Percentiles rank a stretch among this genome's conserved stretches.
These are phyloP conservation scores for Cancer borealis DNA, from an alignment of 2,888 invertebrate species.

Conservation along the genomic window DNA sequence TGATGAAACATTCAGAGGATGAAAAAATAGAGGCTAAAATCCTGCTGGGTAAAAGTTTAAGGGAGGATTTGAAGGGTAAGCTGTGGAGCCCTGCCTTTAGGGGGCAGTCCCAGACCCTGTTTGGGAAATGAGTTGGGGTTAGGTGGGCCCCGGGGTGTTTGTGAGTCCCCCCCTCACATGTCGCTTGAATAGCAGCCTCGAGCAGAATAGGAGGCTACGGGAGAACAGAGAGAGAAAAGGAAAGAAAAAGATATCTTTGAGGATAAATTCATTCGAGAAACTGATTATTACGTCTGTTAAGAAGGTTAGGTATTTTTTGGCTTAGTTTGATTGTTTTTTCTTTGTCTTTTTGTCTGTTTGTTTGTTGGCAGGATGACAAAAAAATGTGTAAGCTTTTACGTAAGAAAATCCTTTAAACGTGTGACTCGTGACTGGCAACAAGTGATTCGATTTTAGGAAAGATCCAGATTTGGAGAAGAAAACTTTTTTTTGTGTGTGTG, in stretches of 20 bases:
- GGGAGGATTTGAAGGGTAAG: slow-evolving; percentile 37
- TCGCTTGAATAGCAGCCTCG: not conserved
- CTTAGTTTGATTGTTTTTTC: too few species aligned
- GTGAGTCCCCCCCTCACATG: not conserved
- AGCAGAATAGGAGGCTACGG: not conserved
- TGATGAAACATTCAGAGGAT: not conserved
- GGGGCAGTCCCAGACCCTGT: not conserved
- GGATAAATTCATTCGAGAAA: not conserved
- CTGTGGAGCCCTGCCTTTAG: not conserved
- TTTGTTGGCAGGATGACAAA: too few species aligned
- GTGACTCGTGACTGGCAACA: too few species aligned
- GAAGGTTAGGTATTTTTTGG: not conserved
- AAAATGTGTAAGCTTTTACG: too few species aligned
- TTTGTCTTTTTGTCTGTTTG: too few species aligned
- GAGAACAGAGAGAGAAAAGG: not conserved
- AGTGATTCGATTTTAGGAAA: too few species aligned
- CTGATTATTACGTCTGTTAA: not conserved
- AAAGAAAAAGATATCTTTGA: not conserved
- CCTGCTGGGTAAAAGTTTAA: slow-evolving; percentile 24
- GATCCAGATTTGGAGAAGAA: too few species aligned
- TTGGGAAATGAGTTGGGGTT: slow-evolving; percentile 37
- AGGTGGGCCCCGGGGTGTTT: not conserved
- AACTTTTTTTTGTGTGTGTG: too few species aligned
- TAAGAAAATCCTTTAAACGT: too few species aligned
- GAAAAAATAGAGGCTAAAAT: not conserved